Evolutionary conservation across 2,113 vertebrate species (phyloP).

Genomic region (Actinemys pallida): DNA sequence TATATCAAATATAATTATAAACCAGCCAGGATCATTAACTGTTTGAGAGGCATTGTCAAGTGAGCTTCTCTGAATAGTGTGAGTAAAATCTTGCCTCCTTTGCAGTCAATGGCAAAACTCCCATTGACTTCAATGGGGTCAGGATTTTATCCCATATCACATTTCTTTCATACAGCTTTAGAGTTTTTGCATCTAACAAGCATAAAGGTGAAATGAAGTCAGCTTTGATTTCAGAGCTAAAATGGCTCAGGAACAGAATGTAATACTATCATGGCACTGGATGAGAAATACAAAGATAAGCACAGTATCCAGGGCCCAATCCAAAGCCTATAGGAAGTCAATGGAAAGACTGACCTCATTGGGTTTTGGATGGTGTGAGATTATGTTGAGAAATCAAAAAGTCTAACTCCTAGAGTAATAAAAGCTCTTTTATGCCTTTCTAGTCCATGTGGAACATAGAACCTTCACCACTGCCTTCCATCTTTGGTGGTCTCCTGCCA

Average conservation of each 20-base stretch:
- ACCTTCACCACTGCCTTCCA: neutral
- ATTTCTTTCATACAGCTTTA: neutral
- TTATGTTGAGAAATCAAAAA: constrained; percentile 21
- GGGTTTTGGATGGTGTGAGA: neutral
- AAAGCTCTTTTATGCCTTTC: neutral
- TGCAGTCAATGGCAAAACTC: neutral
- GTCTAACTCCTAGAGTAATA: neutral
- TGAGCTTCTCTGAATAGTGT: neutral
- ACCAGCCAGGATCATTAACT: constrained; percentile 5
- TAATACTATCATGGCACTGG: neutral
- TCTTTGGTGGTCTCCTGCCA: neutral
- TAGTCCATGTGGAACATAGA: neutral
- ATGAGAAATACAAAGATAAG: constrained; percentile 17
- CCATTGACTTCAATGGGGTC: neutral
- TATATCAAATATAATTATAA: constrained; percentile 19
- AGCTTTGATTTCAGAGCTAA: neutral
- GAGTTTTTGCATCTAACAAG: neutral
- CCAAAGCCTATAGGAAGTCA: neutral
- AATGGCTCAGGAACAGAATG: neutral
- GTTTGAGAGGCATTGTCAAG: neutral
- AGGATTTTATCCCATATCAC: neutral
- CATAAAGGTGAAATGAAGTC: neutral
- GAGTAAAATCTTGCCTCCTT: neutral
- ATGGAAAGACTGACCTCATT: neutral
- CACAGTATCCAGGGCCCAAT: neutral